Evolutionary conservation across 64 coral and sea anemone genomes (phyloP), one percentile per base, ranked within the genome.

Genomic region (Montipora capricornis): DNA sequence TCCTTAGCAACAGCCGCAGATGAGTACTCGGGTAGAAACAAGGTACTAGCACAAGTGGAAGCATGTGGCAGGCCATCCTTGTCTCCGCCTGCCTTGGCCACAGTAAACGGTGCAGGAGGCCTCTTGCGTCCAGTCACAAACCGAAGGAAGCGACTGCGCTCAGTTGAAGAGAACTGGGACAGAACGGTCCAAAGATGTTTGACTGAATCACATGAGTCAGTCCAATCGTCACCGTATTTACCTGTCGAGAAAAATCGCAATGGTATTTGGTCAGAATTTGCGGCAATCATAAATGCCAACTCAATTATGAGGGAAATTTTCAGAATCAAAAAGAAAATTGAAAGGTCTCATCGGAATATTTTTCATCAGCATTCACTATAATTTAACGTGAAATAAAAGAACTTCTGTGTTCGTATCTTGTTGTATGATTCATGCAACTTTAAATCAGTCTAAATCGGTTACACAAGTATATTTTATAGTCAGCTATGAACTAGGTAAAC

Each of bases 71-170:
- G 85, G 8, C 87, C 85, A 7, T 98, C 92, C 46, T 95, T 84
- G 8, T 95, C 91, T 24, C 92, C 92, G 9, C 92, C 92, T 1
- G 89, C 95, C 61, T 99, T 94, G 44, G 95, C 92, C 71, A 99
- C 84, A 24, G 98, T 99, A 26, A 99, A 96, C 0, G 95, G 92
- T 53, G 98, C 95, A 16, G 98, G 98, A 5, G 92, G 95, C 47
- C 98, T 93, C 37, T 93, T 96, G 9, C 98, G 95, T 62, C 98
- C 98, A 7, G 95, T 96, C 51, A 99, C 98, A 73, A 99, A 99
- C 29, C 98, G 98, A 15, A 99, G 87, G 89, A 99, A 99, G 4
- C 95, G 83, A 76, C 98, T 99, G 48, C 98, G 93, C 44, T 99
- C 98, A 12, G 94, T 92, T 47, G 87, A 78, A 46, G 78, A 94